Evolutionary conservation across 1,140 invertebrate species (phyloP), one percentile per base, ranked within the genome.

Genomic region (Lordiphosa mommai): DNA sequence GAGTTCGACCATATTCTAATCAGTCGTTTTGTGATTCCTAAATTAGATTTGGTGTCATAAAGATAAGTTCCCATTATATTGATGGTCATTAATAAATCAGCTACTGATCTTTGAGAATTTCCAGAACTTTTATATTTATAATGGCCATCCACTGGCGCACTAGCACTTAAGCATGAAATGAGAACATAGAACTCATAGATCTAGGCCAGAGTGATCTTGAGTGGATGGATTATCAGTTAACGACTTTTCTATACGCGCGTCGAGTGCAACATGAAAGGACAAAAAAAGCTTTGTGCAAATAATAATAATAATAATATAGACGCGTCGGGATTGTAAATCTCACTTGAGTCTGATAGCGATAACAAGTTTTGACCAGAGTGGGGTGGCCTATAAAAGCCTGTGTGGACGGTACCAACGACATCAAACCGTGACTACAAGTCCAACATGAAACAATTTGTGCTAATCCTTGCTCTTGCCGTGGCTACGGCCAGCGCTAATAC

Each of bases 401-500:
- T 7, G 17, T 0, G n/a, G 4, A 3, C 1, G 17, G 38, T 16
- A 23, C 29, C 4, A 40, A n/a, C 49, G 3, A 34, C 2, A 49
- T 16, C 52, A 74, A 46, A 61, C 60, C 43, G 13, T 33, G 33
- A 53, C 9, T 9, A 40, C 43, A 60, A 56, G 14, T 10, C 38
- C 38, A 66, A 44, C 8, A 87, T 88, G 86, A 86, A 58, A 70
- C 57, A 65, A 43, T 86, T 86, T 27, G 71, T 79, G 41, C 37
- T 74, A 10, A 52, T 86, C 4, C 37, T 86, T 6, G 61, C 72
- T 5, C 44, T 88, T 8, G 64, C 41, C n/a, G 47, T 88, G 14
- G 82, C 73, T 16, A 6, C 53, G 10, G 80, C 68, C 30, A 69
- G 37, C 30, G 49, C 60, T 14, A 61, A 50, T 20, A 16, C 47